Conservation (phyloP, 64 coral and sea anemone species). For the Dendrophyllia cribrosa region DNA sequence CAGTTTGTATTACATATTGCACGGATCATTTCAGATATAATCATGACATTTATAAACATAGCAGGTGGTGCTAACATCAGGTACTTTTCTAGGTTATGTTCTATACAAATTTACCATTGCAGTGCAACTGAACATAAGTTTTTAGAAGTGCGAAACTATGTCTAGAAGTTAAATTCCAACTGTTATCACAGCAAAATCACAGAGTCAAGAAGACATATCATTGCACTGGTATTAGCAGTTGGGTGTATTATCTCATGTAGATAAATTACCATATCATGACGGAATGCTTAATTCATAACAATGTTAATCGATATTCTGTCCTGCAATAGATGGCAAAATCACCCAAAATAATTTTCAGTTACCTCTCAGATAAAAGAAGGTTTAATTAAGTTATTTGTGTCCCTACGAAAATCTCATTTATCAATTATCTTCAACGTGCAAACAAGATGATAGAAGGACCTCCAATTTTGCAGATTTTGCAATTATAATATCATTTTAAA, state of each 20-base stretch:
- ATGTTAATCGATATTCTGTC: not conserved
- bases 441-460: not conserved
- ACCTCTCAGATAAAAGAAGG: not conserved
- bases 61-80: slow-evolving; percentile 31
- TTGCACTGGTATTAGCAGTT: not conserved
- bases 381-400: not conserved
- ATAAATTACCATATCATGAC: slow-evolving; percentile 55
- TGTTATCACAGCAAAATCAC: too few species aligned
- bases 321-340: not conserved
- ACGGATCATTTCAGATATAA: slow-evolving; percentile 52
- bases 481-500: not conserved
- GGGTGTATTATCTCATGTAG: slow-evolving; percentile 30
- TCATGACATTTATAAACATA: slow-evolving; percentile 34
- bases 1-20: slow-evolving; percentile 60
- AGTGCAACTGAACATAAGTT: not conserved
- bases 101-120: not conserved
- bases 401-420: not conserved
- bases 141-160: too few species aligned
- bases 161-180: too few species aligned
- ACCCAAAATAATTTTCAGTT: not conserved
- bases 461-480: not conserved
- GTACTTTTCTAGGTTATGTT: not conserved
- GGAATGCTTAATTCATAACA: slow-evolving; percentile 52
- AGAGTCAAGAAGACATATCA: too few species aligned
- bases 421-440: not conserved